Evolutionary conservation across 2,113 vertebrate species (phyloP), one percentile per base, ranked within the genome.

Genomic region (Nycticebus coucang): DNA sequence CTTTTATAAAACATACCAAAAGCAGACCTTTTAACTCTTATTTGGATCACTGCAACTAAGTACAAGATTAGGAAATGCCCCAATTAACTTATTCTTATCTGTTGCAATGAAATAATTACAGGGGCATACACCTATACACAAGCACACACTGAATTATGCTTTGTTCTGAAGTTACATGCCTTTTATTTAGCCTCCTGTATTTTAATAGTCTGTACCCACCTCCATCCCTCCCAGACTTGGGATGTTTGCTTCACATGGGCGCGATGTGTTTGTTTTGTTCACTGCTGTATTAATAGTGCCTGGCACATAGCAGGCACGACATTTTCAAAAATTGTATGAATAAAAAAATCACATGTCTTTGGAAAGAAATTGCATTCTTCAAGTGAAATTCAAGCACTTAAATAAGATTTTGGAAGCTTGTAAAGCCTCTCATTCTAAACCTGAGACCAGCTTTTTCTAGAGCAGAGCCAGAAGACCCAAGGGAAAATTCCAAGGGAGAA

Each of bases 341-440:
- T 89, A 33, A 33, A 68, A 15, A 84, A 75, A n/a, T 45, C 17
- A 22, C 3, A 35, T 66, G 45, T 37, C 41, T 37, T 78, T 88
- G 68, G 68, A 86, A 78, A 83, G 35, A 88, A 81, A 77, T 5
- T 80, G 21, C 7, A 35, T 60, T 75, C 50, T 69, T 41, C 45
- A 75, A 69, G n/a, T 85, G 53, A 94, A 94, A 77, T 33, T 37
- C 18, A 83, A 82, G 60, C 92, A 77, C 62, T 57, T 64, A 69
- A 69, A 80, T 66, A 83, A 93, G 57, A 77, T 68, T 74, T 35
- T 41, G 13, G 37, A 78, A 4, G 28, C 35, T 62, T 41, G 5
- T 53, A 33, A 87, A 79, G 19, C 13, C 5, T 50, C 37, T 24
- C 37, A 28, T 57, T 53, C 41, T 71, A 59, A 82, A 92, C 45